phyloP scores from a whole-genome alignment of 2,888 invertebrate genomes.

The Bombyx huttoni region DNA sequence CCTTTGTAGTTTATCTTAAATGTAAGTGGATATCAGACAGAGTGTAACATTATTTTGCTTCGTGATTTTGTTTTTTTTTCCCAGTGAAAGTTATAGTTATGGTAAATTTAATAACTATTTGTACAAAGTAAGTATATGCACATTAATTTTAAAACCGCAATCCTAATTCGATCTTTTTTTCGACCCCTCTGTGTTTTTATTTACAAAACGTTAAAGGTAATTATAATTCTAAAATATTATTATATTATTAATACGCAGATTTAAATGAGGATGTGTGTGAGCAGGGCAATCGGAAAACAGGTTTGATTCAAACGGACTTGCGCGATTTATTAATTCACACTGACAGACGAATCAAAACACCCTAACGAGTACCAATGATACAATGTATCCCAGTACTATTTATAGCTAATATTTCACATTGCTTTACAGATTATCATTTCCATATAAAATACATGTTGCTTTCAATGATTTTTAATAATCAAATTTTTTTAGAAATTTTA shows the following conservation, averaged over 20 bases:
- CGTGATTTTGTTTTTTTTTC: neutral
- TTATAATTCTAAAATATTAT: neutral
- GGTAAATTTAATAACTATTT: slow-evolving; percentile 31
- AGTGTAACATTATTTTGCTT: neutral
- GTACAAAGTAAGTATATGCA: slow-evolving; percentile 25
- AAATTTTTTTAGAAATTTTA: neutral
- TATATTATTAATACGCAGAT: neutral
- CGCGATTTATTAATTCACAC: slow-evolving; percentile 47
- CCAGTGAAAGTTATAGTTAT: slow-evolving; percentile 7
- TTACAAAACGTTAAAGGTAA: neutral
- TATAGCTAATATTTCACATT: neutral
- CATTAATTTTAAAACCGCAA: neutral
- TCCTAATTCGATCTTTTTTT: neutral
- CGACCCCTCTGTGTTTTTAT: neutral
- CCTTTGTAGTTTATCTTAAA: neutral
- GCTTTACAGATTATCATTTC: too few relatives aligned
- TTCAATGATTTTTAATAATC: too few relatives aligned
- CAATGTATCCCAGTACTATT: neutral
- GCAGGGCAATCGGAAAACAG: slow-evolving; percentile 17
- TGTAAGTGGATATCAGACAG: neutral
- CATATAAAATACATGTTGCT: too few relatives aligned
- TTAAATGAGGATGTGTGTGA: neutral
- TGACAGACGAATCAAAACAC: slow-evolving; percentile 29
- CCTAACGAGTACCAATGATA: slow-evolving; percentile 18
- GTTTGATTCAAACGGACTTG: slow-evolving; percentile 13